Base-by-base conservation (phyloP, 1,140 invertebrate species). In the Dendroctonus ponderosae region DNA sequence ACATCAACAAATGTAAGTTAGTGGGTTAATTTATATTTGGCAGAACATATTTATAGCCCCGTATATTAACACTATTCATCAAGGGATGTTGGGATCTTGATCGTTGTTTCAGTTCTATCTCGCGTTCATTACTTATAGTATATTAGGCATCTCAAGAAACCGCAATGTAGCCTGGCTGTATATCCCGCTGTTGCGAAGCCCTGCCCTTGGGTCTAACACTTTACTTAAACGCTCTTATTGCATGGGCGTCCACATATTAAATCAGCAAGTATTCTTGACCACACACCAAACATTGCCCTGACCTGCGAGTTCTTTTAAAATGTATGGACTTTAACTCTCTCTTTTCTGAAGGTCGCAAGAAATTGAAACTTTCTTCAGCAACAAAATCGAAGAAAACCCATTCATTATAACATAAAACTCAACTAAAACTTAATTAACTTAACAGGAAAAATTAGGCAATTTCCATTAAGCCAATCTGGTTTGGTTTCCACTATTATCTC, bases 61-160 rank as follows among this genome's bases (percentile, higher is more conserved):
- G 46, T 66, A 66, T 66, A 66, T 66, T 66, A 66, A 66, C 64
- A 60, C 64, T 59, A 66, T 66, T 60, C 64, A 66, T 66, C 64
- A 66, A 66, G 57, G 44, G 49, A 66, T 60, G 56, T 60, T 53
- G 64, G 64, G 64, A 59, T 66, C 64, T 66, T 52, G 64, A 66
- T 66, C 46, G 56, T 60, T 60, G 64, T 66, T 66, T 66, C 64
- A 58, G 64, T 66, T 66, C 63, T 66, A 66, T 66, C 63, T 66
- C 49, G 57, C 64, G 64, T 66, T 58, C 64, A 66, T 66, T 66
- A 66, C 64, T 66, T 66, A 66, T 66, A 66, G 56, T 66, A 66
- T 66, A 66, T 66, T 66, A 66, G 64, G 64, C 64, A 66, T 66
- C 64, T 66, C 64, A 66, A 66, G 64, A 66, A 66, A 66, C 64